phyloP scores from a whole-genome alignment of 1,140 invertebrate species.

The Papilio polyxenes region DNA sequence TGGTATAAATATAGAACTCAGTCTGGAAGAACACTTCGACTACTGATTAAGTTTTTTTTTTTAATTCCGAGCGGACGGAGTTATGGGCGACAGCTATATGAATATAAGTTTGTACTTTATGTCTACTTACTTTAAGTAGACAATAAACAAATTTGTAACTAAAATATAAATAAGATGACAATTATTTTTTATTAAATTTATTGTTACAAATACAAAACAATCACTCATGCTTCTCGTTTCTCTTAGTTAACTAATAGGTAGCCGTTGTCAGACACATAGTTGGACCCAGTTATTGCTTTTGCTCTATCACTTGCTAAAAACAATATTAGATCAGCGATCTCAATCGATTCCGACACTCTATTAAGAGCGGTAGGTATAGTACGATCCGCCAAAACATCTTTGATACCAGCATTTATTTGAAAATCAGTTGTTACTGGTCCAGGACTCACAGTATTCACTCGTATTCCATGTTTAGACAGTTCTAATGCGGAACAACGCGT shows the following conservation, averaged over 20 bases:
- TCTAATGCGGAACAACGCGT: slow-evolving; percentile 9
- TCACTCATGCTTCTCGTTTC: too few relatives aligned
- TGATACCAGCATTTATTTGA: not conserved
- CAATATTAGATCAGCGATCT: not conserved
- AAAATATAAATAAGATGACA: too few relatives aligned
- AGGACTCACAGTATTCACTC: slow-evolving; percentile 7
- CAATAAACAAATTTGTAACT: too few relatives aligned
- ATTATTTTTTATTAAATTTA: too few relatives aligned
- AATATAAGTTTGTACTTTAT: too few relatives aligned
- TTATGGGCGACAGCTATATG: too few relatives aligned
- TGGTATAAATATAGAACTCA: too few relatives aligned
- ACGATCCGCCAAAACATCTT: not conserved
- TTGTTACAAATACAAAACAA: too few relatives aligned
- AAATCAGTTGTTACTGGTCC: slow-evolving; percentile 17
- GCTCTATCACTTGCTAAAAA: not conserved
- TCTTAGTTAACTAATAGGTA: not conserved
- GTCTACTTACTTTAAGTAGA: too few relatives aligned
- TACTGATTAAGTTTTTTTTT: too few relatives aligned
- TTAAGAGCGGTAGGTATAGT: not conserved
- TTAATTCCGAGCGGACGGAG: too few relatives aligned
- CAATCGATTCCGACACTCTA: not conserved
- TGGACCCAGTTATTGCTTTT: not conserved
- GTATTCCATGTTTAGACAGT: not conserved
- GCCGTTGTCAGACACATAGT: not conserved
- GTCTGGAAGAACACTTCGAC: too few relatives aligned